These are phyloP conservation scores for Dryoscopus gambensis DNA, from an alignment of 2,113 vertebrate genomes.

Conservation along the genomic window DNA sequence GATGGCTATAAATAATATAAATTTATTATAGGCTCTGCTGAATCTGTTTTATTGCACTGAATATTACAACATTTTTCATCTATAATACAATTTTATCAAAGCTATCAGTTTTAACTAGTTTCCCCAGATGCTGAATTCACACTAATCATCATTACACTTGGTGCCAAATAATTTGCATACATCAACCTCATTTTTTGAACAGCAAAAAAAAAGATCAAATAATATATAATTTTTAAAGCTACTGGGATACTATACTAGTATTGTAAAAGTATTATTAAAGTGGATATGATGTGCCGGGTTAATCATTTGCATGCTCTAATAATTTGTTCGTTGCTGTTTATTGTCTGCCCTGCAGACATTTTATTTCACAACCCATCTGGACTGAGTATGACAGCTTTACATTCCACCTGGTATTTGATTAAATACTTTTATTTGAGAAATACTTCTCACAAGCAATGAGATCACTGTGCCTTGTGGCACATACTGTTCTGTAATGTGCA, in stretches of 20 bases:
- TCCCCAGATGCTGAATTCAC: not conserved
- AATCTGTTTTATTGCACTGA: not conserved
- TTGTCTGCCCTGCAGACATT: not conserved
- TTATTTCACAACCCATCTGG: conserved; percentile 2
- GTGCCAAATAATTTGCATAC: not conserved
- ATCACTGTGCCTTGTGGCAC: not conserved
- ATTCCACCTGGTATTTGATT: conserved; percentile 41
- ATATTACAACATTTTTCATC: not conserved
- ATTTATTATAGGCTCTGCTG: not conserved
- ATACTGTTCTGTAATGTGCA: not conserved
- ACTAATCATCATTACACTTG: not conserved
- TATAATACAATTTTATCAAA: not conserved
- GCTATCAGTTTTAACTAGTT: not conserved
- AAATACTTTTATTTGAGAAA: conserved; percentile 46
- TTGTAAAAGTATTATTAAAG: not conserved
- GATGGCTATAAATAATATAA: not conserved
- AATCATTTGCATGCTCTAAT: not conserved
- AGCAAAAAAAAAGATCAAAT: not conserved
- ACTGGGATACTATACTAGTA: not conserved
- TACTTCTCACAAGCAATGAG: not conserved
- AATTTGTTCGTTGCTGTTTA: not conserved
- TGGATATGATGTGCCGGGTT: not conserved
- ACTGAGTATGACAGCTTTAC: not conserved
- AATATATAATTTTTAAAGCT: not conserved
- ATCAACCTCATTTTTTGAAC: not conserved